phyloP scores from a whole-genome alignment of 2,113 vertebrate genomes.

The Hassar affinis region DNA sequence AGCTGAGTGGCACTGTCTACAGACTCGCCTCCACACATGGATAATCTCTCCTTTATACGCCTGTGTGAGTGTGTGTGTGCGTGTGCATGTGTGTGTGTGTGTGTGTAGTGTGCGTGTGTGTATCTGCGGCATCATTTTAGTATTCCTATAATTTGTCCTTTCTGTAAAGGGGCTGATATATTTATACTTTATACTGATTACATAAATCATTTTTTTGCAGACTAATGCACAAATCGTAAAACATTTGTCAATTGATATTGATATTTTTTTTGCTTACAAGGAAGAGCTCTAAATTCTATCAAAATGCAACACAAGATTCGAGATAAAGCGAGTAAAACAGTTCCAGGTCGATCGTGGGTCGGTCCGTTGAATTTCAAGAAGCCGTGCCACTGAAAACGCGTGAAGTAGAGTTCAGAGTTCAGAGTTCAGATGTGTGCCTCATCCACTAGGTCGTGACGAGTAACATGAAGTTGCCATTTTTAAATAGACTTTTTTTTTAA shows the following conservation, averaged over 20 bases:
- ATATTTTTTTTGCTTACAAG: not conserved
- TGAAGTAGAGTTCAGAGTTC: not conserved
- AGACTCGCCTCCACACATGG: slow-evolving; percentile 14
- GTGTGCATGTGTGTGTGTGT: not conserved
- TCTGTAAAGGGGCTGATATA: slow-evolving; percentile 23
- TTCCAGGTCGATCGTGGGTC: not conserved
- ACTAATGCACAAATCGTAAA: not conserved
- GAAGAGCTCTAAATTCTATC: not conserved
- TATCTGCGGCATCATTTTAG: not conserved
- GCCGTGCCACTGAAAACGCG: slow-evolving; percentile 1
- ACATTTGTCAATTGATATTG: too few relatives aligned
- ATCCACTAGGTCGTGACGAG: not conserved
- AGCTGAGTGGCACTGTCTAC: slow-evolving; percentile 31
- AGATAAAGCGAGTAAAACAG: not conserved
- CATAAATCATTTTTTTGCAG: not conserved
- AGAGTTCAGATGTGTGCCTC: not conserved
- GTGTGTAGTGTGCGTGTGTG: not conserved
- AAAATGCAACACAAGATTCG: not conserved
- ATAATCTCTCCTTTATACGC: not conserved
- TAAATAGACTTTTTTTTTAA: not conserved
- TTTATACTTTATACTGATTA: slow-evolving; percentile 26
- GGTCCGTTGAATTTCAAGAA: slow-evolving; percentile 23
- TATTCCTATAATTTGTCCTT: slow-evolving; percentile 15
- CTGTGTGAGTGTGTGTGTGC: slow-evolving; percentile 5
- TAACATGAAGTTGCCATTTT: not conserved